Evolutionary conservation across 1,140 invertebrate species (phyloP).

Genomic region (Drosophila kikkawai): DNA sequence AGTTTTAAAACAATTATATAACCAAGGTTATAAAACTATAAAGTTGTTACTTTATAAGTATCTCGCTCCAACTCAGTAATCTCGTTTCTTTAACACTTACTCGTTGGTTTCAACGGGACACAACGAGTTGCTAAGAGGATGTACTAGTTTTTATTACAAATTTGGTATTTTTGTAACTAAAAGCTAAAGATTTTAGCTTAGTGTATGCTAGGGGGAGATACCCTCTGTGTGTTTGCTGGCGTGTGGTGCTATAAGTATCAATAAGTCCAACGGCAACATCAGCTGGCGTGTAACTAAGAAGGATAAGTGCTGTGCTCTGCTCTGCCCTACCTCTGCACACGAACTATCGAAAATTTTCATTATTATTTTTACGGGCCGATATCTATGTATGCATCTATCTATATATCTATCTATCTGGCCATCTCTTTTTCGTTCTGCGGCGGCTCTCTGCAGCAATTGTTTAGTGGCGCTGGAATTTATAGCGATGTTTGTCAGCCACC

Average conservation of each 20-base stretch:
- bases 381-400: constrained; percentile 29
- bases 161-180: fast-evolving
- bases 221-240: constrained; percentile 29
- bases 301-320: constrained; percentile 66
- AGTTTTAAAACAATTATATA: not conserved
- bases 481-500: constrained; percentile 67
- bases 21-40: too few species aligned
- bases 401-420: constrained; percentile 22
- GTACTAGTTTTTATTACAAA: not conserved
- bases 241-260: constrained; percentile 78
- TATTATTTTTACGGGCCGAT: constrained; percentile 65
- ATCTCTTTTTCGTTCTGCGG: constrained; percentile 17
- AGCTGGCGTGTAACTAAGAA: constrained; percentile 79
- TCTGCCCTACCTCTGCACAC: constrained; percentile 20
- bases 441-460: constrained; percentile 60
- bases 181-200: too few species aligned
- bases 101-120: not conserved
- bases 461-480: constrained; percentile 68
- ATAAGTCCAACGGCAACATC: constrained; percentile 67
- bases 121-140: not conserved
- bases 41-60: not conserved
- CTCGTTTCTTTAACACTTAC: not conserved
- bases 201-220: constrained; percentile 19
- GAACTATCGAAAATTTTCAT: constrained; percentile 69
- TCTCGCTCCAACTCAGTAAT: not conserved